phyloP scores from a whole-genome alignment of 2,888 invertebrate genomes.

The Andrena bicolor region DNA sequence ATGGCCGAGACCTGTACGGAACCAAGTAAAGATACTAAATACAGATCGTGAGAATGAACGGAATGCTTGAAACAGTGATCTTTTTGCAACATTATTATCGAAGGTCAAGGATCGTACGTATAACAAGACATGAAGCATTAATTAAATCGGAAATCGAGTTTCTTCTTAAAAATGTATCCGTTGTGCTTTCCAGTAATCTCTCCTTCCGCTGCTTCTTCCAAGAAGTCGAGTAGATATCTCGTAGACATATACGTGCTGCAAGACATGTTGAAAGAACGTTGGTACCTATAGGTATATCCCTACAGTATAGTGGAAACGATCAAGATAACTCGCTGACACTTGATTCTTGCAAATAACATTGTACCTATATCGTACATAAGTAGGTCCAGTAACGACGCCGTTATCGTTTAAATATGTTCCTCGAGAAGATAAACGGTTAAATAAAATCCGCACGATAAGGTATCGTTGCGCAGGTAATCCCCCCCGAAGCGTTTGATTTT shows the following conservation, averaged over 20 bases:
- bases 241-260: not conserved
- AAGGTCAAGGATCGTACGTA: no score
- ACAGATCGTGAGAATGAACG: no score
- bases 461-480: not conserved
- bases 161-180: no score
- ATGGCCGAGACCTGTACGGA: no score
- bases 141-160: no score
- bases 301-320: not conserved
- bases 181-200: no score
- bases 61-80: no score
- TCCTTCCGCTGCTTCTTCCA: no score
- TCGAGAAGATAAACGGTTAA: not conserved
- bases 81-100: no score
- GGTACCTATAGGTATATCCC: not conserved
- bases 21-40: no score
- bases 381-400: not conserved
- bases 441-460: not conserved
- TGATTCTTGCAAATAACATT: not conserved
- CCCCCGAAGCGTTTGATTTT: not conserved
- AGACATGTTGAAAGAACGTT: not conserved
- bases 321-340: not conserved
- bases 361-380: not conserved
- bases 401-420: not conserved
- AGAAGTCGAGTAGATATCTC: no score
- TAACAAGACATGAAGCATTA: no score